Evolutionary conservation across 2,113 vertebrate genomes (phyloP).

Genomic region (Oreocharis arfaki): DNA sequence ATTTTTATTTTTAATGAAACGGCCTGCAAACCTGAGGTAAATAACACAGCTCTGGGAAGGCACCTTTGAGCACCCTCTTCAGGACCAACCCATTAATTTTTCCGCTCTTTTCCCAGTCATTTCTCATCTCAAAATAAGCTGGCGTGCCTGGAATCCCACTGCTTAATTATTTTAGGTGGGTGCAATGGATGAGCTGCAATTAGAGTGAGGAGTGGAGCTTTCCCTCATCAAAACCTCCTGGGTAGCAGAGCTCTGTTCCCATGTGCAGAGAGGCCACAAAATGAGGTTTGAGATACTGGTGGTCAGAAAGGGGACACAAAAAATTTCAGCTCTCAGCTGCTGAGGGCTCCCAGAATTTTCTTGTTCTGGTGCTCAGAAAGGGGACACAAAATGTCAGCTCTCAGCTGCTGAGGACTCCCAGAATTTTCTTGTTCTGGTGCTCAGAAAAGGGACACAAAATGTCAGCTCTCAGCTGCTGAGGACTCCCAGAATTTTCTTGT

Average conservation of each 20-base stretch:
- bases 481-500: not conserved
- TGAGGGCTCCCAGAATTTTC: not conserved
- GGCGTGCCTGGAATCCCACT: not conserved
- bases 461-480: not conserved
- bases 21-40: not conserved
- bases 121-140: constrained; percentile 42
- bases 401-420: not conserved
- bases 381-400: not conserved
- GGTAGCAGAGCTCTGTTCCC: not conserved
- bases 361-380: not conserved
- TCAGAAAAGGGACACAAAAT: not conserved
- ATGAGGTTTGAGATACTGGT: not conserved
- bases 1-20: not conserved
- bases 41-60: not conserved
- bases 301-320: not conserved
- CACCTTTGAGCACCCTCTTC: not conserved
- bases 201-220: not conserved
- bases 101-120: not conserved
- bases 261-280: not conserved
- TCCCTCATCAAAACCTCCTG: not conserved
- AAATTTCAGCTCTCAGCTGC: not conserved
- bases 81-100: constrained; percentile 28
- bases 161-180: constrained; percentile 21
- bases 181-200: not conserved
- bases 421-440: not conserved